Evolutionary conservation across 2,113 vertebrate genomes (phyloP).

Genomic region (Pterocles orientalis): DNA sequence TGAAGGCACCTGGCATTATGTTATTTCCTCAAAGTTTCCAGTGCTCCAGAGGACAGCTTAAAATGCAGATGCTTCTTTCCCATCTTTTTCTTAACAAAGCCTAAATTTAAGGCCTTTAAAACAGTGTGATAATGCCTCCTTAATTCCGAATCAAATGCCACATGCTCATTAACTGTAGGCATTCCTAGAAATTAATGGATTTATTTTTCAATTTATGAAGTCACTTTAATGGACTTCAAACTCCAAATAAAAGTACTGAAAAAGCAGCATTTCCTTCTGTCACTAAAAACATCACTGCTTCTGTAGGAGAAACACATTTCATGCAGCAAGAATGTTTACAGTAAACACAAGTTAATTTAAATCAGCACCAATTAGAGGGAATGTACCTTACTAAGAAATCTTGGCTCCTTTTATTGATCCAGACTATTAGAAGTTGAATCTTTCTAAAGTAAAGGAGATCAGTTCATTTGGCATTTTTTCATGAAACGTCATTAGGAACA

Average conservation of each 20-base stretch:
- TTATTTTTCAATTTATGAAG: constrained; percentile 48
- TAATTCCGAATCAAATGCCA: constrained; percentile 47
- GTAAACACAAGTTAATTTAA: constrained; percentile 66
- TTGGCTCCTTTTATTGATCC: constrained; percentile 29
- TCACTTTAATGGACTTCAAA: constrained; percentile 52
- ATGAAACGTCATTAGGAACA: neutral
- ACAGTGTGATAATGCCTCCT: constrained; percentile 26
- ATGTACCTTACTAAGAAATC: constrained; percentile 13
- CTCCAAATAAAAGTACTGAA: constrained; percentile 39
- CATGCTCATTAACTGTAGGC: constrained; percentile 17
- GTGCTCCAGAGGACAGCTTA: neutral
- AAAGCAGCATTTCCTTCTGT: constrained; percentile 19
- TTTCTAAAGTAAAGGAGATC: neutral
- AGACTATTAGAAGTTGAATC: neutral
- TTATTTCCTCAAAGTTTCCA: neutral
- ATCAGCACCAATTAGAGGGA: constrained; percentile 38
- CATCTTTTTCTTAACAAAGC: constrained; percentile 3
- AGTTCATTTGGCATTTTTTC: neutral
- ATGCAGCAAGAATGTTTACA: constrained; percentile 25
- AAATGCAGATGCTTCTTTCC: neutral
- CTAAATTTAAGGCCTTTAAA: constrained; percentile 39
- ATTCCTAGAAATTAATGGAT: constrained; percentile 47
- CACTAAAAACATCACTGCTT: constrained; percentile 10
- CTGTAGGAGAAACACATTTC: constrained; percentile 15
- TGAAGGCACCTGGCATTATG: neutral